Conservation (phyloP, 2,797 vertebrate genomes). For the Streptopelia turtur region DNA sequence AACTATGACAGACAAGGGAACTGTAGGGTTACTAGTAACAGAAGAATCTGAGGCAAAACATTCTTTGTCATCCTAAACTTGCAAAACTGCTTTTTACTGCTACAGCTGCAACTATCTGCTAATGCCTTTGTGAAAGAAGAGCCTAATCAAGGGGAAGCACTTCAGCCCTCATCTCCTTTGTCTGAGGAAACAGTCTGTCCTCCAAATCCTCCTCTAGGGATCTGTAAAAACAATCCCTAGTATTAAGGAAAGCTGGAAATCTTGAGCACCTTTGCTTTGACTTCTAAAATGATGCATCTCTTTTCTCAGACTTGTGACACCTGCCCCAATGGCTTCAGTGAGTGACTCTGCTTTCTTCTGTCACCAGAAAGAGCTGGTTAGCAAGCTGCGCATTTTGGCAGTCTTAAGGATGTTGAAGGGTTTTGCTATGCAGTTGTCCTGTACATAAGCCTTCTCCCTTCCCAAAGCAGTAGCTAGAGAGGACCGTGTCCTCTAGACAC, state of each 20-base stretch:
- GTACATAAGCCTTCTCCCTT: not conserved
- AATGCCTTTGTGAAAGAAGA: not conserved
- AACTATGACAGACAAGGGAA: not conserved
- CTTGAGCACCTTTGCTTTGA: slow-evolving; percentile 19
- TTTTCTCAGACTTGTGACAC: slow-evolving; percentile 15
- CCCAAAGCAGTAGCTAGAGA: not conserved
- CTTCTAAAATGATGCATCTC: not conserved
- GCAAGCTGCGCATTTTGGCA: not conserved
- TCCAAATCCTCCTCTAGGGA: not conserved
- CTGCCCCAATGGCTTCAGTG: not conserved
- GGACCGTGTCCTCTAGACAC: not conserved
- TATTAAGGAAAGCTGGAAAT: not conserved
- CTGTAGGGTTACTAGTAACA: not conserved
- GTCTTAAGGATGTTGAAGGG: not conserved
- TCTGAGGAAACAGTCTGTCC: not conserved
- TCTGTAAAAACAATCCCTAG: not conserved
- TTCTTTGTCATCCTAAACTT: not conserved
- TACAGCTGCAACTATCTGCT: not conserved
- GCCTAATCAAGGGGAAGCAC: not conserved
- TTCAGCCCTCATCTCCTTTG: not conserved
- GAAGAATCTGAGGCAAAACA: not conserved
- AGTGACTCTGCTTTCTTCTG: not conserved
- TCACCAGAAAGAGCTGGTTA: slow-evolving; percentile 28
- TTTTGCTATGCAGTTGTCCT: not conserved
- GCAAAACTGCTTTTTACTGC: not conserved